Evolutionary conservation across 1,140 invertebrate genomes (phyloP), one percentile per base, ranked within the genome.

Genomic region (Prorops nasuta): DNA sequence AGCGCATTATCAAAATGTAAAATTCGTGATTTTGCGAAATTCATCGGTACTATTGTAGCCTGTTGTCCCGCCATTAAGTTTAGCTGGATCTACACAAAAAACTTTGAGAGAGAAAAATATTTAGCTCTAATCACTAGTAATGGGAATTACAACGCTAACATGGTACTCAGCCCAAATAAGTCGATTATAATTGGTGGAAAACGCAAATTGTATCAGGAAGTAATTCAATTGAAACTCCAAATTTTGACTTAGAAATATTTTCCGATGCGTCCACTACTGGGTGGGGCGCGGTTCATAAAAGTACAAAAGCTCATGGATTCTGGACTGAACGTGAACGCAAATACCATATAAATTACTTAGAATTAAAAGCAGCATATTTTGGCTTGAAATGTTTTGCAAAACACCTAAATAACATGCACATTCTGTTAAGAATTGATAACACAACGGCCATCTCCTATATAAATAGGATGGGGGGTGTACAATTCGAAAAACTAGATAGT

Each of bases 361-460:
- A 49, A 10, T 20, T 44, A n/a, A 15, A 24, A 4, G 40, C 39
- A n/a, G 48, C 21, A 0, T 38, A 28, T 20, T 37, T 38, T 2
- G 34, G 24, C 0, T 2, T 44, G 2, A 28, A 36, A 20, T 19
- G 34, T 1, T 50, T 50, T 16, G 19, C 20, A 1, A 7, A 3
- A 9, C 10, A 43, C 2, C 3, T 43, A 1, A 9, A 4, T 1
- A 4, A 7, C 9, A n/a, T 14, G 9, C 1, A 18, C 1, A 15
- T 47, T 21, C 16, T 47, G 0, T 24, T 47, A 2, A 20, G 45
- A 10, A 4, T 49, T 10, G 47, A 49, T 10, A 49, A 42, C n/a
- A 42, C 39, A 2, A 36, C 32, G 1, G 47, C 31, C 2, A 37
- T 49, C 1, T 22, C 17, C 4, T 49, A 36, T 8, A 19, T 37